Conservation (phyloP, 1,140 invertebrate genomes). For the Bombus huntii region DNA sequence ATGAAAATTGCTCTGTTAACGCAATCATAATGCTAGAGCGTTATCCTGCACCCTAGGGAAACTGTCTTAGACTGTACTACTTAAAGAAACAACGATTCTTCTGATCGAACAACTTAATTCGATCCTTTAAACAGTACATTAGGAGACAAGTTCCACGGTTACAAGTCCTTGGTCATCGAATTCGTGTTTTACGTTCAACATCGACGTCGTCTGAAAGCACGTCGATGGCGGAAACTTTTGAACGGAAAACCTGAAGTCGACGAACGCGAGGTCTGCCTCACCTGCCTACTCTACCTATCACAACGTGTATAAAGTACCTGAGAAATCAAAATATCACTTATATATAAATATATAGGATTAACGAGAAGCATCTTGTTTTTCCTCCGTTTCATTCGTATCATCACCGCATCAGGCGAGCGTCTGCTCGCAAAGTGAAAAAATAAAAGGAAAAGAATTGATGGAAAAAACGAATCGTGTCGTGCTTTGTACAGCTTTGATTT, state of each 20-base stretch:
- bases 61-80: background rate
- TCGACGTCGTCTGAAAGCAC: background rate
- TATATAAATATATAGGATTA: slow-evolving; percentile 19
- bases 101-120: background rate
- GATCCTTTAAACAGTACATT: background rate
- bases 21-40: background rate
- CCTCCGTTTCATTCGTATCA: slow-evolving; percentile 14
- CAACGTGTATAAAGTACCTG: slow-evolving; percentile 83
- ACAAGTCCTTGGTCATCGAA: slow-evolving; percentile 28
- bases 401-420: slow-evolving; percentile 6
- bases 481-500: slow-evolving; percentile 61
- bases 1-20: background rate
- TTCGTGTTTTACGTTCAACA: background rate
- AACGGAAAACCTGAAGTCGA: slow-evolving; percentile 9
- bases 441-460: background rate
- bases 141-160: background rate
- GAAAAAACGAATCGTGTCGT: slow-evolving; percentile 44
- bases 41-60: slow-evolving; percentile 1
- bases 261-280: slow-evolving; percentile 51
- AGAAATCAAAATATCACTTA: slow-evolving; percentile 75
- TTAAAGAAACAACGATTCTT: background rate
- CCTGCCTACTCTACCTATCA: slow-evolving; percentile 75
- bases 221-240: background rate
- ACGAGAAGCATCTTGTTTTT: slow-evolving; percentile 18
- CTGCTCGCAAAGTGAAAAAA: background rate